Conservation (phyloP, 2,888 invertebrate genomes). For the Pseudanteris insignis region DNA sequence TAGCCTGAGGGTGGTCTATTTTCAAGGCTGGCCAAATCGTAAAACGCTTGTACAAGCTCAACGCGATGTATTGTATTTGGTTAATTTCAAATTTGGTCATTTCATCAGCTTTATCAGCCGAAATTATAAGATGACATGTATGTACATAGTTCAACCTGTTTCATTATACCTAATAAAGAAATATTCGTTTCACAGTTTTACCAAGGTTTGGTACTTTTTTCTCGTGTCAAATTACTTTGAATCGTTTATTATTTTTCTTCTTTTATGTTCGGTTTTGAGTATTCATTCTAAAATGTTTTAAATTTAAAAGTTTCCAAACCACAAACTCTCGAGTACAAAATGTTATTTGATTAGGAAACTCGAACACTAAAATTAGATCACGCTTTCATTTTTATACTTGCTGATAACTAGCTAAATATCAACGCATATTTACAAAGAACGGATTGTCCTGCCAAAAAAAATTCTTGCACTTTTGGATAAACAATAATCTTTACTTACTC, state of each 20-base stretch:
- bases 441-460: slow-evolving; percentile 28
- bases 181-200: too few relatives aligned
- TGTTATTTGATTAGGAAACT: slow-evolving; percentile 19
- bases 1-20: too few relatives aligned
- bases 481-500: background rate
- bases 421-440: slow-evolving; percentile 30
- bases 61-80: too few relatives aligned
- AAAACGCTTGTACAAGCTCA: too few relatives aligned
- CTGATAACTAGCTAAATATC: slow-evolving; percentile 21
- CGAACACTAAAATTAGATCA: slow-evolving; percentile 11
- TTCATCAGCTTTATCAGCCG: too few relatives aligned
- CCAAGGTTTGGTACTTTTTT: too few relatives aligned
- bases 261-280: slow-evolving; percentile 16
- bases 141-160: too few relatives aligned
- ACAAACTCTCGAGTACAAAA: slow-evolving; percentile 31
- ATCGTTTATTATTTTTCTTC: slow-evolving; percentile 5
- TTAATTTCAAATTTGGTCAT: too few relatives aligned
- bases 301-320: slow-evolving; percentile 9
- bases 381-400: slow-evolving; percentile 4
- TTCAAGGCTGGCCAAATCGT: too few relatives aligned
- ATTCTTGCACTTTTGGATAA: slow-evolving; percentile 12
- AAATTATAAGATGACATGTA: too few relatives aligned
- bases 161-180: too few relatives aligned
- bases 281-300: slow-evolving; percentile 8
- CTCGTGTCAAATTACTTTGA: too few relatives aligned